Evolutionary conservation across 2,113 vertebrate species (phyloP), one percentile per base, ranked within the genome.

Genomic region (Picathartes gymnocephalus): DNA sequence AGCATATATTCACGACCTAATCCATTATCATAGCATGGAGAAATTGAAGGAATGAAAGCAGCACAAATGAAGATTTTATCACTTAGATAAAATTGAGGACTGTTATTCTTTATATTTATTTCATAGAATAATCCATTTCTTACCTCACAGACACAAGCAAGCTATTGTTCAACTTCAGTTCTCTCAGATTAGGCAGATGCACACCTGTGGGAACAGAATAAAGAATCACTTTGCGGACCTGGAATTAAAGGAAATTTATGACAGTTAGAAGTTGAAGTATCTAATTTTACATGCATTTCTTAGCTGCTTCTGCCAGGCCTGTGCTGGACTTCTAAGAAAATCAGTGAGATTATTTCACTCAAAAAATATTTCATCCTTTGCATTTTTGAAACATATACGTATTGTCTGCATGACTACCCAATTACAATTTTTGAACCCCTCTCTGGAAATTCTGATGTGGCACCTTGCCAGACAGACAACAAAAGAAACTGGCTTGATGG

Each of bases 161-260:
- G 93, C 99, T 99, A 96, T 98, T 98, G 80, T 98, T 99, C 98
- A 99, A 57, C 98, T 99, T 99, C 96, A 99, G 97, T 44, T 99
- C 98, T 91, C 95, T 96, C 95, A 99, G 98, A 69, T 96, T 98
- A 84, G 99, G 99, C 92, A 99, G 98, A 97, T 98, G 98, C 82
- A 96, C 76, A 97, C 99, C 99, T 99, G 92, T 25, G 50, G 69
- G 60, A 84, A 58, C 24, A 77, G 71, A 95, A 96, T 10, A 87
- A 71, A 78, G 42, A 47, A 93, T 61, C 16, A 48, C 31, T 87
- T 58, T 72, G 50, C 35, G 21, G 42, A 58, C 4, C 39, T 66
- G 30, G 40, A 21, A 80, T 53, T 11, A 74, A 62, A 88, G 44
- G 35, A 90, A 90, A 74, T 23, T 81, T 56, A 73, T 28, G 48